Evolutionary conservation across 2,113 vertebrate genomes (phyloP), one percentile per base, ranked within the genome.

Genomic region (Nyctereutes procyonoides): DNA sequence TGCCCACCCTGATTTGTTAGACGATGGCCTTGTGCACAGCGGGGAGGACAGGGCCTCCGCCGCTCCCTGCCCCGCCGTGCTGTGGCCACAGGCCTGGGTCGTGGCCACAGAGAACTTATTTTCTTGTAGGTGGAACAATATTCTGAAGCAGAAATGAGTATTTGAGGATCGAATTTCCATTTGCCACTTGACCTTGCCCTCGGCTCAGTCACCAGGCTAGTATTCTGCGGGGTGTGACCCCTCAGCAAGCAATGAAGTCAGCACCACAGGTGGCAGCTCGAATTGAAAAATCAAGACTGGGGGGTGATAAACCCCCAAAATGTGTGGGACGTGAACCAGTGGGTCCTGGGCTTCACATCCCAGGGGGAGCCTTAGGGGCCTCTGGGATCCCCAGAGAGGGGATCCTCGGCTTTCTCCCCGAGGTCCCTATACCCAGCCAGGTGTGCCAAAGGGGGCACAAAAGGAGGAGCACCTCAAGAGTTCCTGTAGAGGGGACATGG

Each of bases 1-100:
- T 19, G 67, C 15, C 38, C 24, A 32, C 28, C 53, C 17, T 60
- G 32, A 32, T 74, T 60, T 55, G 63, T 56, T 76, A 58, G 22
- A 19, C 56, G 9, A 43, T 60, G 26, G 58, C 32, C 28, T 24
- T 24, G 55, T 48, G 55, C 19, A 65, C 3, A 8, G 19, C 35
- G 6, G 3, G 20, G 86, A 58, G 24, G 43, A 30, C n/a, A 32
- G 69, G 16, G 14, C 16, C 17, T 53, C 43, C 12, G 13, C 62
- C 20, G 7, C 7, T 14, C 43, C 62, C 12, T 2, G 43, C 35
- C 26, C 35, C 16, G 6, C 0, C 0, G 55, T 30, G 6, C 55
- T 22, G 35, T 51, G 86, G 48, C 17, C 43, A 43, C 7, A 43
- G 43, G 43, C 6, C 43, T 43, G 6, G 6, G 43, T 43, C 43